phyloP scores from a whole-genome alignment of 2,888 invertebrate genomes.

The Mimumesa dahlbomi region DNA sequence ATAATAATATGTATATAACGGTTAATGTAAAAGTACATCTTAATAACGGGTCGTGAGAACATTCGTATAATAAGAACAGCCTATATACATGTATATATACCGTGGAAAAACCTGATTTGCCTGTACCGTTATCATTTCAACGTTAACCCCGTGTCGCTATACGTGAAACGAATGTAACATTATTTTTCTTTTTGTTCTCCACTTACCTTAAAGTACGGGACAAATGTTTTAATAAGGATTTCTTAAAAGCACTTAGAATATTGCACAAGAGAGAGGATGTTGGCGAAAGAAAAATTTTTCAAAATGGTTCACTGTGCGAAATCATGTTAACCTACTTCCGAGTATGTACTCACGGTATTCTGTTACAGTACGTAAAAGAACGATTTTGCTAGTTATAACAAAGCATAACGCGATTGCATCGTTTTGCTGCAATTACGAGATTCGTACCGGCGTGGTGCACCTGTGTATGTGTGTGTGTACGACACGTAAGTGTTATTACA shows the following conservation, averaged over 20 bases:
- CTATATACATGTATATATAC: conserved; percentile 24
- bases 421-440: conserved; percentile 29
- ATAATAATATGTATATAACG: conserved; percentile 31
- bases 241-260: too few relatives aligned
- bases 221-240: too few relatives aligned
- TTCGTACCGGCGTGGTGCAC: conserved; percentile 17
- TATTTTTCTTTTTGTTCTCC: too few relatives aligned
- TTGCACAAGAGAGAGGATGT: too few relatives aligned
- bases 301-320: neutral
- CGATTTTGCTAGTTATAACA: conserved; percentile 19
- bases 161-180: too few relatives aligned
- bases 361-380: neutral
- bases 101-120: conserved; percentile 30
- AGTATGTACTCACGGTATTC: neutral
- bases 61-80: conserved; percentile 25
- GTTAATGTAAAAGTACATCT: conserved; percentile 20
- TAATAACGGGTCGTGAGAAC: conserved; percentile 11
- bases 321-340: neutral
- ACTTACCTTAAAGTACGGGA: too few relatives aligned
- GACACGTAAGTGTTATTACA: conserved; percentile 16
- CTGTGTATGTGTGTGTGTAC: neutral
- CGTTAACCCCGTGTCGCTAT: conserved; percentile 22
- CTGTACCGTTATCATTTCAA: conserved; percentile 18
- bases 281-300: neutral
- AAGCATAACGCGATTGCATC: conserved; percentile 28